phyloP scores from a whole-genome alignment of 2,797 vertebrate genomes.

The Lateolabrax maculatus region DNA sequence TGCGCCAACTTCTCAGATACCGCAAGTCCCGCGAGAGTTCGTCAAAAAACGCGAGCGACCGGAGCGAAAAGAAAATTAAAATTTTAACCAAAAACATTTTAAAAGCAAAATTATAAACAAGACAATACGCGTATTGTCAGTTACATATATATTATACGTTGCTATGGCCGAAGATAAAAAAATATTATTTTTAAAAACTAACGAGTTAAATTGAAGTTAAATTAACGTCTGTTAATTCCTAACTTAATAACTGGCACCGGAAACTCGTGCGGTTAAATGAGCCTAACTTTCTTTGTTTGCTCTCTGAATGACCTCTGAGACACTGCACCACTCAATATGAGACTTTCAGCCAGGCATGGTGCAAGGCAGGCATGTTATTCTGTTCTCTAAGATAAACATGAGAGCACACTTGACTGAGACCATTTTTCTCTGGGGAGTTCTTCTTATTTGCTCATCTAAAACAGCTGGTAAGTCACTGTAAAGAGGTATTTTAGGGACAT shows the following conservation, averaged over 20 bases:
- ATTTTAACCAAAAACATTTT: rapidly evolving
- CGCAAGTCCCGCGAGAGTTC: constrained; percentile 36
- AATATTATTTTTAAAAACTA: not conserved
- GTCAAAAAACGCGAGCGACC: not conserved
- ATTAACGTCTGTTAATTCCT: constrained; percentile 27
- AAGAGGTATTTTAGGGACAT: not conserved
- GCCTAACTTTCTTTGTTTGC: constrained; percentile 25
- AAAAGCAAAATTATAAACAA: too few relatives aligned
- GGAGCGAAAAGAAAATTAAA: not conserved
- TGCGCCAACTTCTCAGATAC: not conserved
- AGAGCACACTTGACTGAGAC: not conserved
- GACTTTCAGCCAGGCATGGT: not conserved
- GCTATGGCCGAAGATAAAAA: rapidly evolving
- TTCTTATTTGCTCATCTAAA: constrained; percentile 35
- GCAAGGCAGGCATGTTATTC: not conserved
- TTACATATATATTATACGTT: not conserved
- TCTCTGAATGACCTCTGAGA: constrained; percentile 58
- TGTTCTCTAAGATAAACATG: constrained; percentile 33
- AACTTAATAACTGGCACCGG: not conserved
- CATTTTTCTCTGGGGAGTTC: constrained; percentile 30
- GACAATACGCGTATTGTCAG: not conserved
- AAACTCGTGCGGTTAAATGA: not conserved
- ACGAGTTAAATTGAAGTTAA: too few relatives aligned
- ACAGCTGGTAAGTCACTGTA: constrained; percentile 52
- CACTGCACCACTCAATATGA: not conserved